Conservation (phyloP, 2,113 vertebrate species). For the Saimiri boliviensis region DNA sequence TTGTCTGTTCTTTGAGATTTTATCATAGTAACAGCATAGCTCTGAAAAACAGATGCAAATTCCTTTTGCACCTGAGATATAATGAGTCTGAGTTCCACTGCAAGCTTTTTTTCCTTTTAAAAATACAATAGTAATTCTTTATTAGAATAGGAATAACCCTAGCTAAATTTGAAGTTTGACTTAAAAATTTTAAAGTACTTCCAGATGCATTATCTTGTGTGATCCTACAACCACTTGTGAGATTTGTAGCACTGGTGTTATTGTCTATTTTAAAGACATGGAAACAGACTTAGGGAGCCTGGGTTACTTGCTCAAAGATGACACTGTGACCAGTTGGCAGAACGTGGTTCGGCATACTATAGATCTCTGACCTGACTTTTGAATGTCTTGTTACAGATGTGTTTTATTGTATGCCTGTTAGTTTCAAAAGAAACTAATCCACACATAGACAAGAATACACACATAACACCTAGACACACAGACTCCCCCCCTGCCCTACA, state of each 20-base stretch:
- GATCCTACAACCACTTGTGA: neutral
- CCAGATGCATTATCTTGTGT: neutral
- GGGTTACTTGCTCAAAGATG: neutral
- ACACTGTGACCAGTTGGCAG: neutral
- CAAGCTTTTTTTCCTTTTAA: neutral
- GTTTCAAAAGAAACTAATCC: constrained; percentile 15
- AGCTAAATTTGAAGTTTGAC: neutral
- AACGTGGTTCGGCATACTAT: neutral
- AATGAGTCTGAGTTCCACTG: neutral
- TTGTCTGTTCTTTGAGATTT: neutral
- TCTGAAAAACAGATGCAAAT: neutral
- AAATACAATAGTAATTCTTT: neutral
- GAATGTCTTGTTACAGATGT: neutral
- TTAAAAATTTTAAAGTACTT: neutral
- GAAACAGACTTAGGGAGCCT: neutral
- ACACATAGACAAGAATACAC: neutral
- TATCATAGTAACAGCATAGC: neutral
- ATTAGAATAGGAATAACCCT: neutral
- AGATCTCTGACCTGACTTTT: neutral
- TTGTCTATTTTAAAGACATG: neutral
- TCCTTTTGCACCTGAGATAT: neutral
- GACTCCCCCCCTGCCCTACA: too few species aligned
- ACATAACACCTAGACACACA: neutral
- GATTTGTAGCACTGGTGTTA: neutral
- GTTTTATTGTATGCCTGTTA: neutral